A percentile compares a stretch with the other conserved stretches of the same genome.
These are phyloP conservation scores for Agelas oroides DNA, from an alignment of 37 sponge, comb jelly and placozoan species.

Conservation along the genomic window DNA sequence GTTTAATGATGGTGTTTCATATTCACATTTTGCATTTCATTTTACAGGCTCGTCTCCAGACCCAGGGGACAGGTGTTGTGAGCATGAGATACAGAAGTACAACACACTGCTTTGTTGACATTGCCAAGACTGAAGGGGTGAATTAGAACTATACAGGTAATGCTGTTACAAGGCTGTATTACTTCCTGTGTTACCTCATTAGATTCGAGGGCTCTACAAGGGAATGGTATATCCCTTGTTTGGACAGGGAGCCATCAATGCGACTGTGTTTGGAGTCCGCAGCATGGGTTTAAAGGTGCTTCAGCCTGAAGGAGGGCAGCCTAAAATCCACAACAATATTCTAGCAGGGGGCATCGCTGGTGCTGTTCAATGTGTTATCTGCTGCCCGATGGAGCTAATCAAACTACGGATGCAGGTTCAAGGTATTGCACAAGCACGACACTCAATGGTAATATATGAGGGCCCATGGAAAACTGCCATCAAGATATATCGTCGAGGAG, in stretches of 20 bases:
- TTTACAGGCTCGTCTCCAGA: too few species aligned
- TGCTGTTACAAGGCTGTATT: too few species aligned
- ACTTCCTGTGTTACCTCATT: too few species aligned
- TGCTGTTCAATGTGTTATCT: slow-evolving; percentile 50
- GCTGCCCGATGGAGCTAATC: slow-evolving; percentile 81
- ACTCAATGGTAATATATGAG: slow-evolving; percentile 30
- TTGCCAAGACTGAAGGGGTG: too few species aligned
- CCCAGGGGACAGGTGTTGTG: too few species aligned
- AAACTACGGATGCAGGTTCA: slow-evolving; percentile 88
- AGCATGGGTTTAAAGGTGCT: slow-evolving; percentile 48
- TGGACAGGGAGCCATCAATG: slow-evolving; percentile 81
- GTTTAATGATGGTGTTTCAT: too few species aligned
- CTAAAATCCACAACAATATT: slow-evolving; percentile 17
- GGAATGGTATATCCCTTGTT: slow-evolving; percentile 87
- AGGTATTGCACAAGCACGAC: background rate
- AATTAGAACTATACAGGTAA: too few species aligned
- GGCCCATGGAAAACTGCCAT: slow-evolving; percentile 68
- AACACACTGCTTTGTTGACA: too few species aligned
- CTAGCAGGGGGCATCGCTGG: slow-evolving; percentile 82
- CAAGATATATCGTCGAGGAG: slow-evolving; percentile 62
- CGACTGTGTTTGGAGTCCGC: slow-evolving; percentile 85
- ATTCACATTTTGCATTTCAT: too few species aligned
- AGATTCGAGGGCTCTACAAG: slow-evolving; percentile 76
- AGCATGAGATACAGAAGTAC: too few species aligned
- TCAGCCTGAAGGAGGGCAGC: background rate